These are phyloP conservation scores for Falcunculus frontatus DNA, from an alignment of 2,113 vertebrate genomes.

Conservation along the genomic window DNA sequence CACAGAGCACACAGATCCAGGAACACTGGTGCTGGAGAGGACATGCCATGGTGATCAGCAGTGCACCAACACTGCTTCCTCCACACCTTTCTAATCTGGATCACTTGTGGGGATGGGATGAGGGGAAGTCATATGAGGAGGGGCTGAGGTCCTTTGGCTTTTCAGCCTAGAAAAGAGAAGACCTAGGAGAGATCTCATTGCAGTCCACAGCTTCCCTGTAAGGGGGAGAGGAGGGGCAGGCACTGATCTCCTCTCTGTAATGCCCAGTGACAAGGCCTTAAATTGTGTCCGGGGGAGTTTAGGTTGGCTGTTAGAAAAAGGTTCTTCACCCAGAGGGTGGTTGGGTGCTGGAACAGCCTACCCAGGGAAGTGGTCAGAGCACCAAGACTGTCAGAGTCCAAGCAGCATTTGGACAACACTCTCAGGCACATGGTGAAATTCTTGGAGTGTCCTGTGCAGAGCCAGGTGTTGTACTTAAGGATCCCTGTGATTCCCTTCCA, in stretches of 20 bases:
- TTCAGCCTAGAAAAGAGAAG: not conserved
- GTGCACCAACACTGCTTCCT: accelerated
- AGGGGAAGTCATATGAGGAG: not conserved
- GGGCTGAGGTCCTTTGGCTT: not conserved
- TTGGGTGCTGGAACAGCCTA: not conserved
- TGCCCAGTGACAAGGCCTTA: not conserved
- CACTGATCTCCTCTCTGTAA: not conserved
- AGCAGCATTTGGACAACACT: not conserved
- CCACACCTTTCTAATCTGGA: not conserved
- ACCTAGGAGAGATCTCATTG: not conserved
- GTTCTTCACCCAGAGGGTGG: not conserved
- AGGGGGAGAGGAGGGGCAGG: not conserved
- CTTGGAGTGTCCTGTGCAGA: not conserved
- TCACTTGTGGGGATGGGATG: not conserved
- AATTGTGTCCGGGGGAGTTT: not conserved
- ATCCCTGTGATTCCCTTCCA: not conserved
- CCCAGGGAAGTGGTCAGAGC: not conserved
- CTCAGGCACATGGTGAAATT: not conserved
- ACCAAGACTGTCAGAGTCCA: not conserved
- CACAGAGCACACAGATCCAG: not conserved
- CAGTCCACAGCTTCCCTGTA: too few species aligned
- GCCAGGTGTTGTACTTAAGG: not conserved
- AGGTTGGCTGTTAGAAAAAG: not conserved
- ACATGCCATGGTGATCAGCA: not conserved
- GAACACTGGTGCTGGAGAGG: not conserved